phyloP scores from a whole-genome alignment of 2,888 invertebrate genomes.

The Lochmaea capreae region DNA sequence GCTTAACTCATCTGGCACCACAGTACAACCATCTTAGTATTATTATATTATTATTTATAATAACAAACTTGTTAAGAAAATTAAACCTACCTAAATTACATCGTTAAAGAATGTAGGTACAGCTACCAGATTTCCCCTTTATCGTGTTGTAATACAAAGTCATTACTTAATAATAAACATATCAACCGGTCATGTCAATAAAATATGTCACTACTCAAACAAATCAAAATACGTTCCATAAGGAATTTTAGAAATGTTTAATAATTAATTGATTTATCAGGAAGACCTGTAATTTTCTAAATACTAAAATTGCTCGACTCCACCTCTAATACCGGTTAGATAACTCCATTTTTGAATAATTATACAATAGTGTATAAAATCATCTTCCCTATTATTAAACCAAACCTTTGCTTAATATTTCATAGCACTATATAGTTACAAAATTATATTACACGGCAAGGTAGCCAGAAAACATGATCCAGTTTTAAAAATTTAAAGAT shows the following conservation, averaged over 20 bases:
- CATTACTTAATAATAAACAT: too few species aligned
- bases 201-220: constrained; percentile 9
- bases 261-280: constrained; percentile 28
- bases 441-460: constrained; percentile 28
- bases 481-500: constrained; percentile 5
- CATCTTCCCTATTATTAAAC: constrained; percentile 30
- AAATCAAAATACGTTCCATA: constrained; percentile 14
- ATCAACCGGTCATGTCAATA: background rate
- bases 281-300: constrained; percentile 25
- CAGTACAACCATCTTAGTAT: too few species aligned
- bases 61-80: too few species aligned
- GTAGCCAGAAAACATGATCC: constrained; percentile 16
- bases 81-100: too few species aligned
- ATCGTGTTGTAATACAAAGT: too few species aligned
- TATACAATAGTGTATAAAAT: constrained; percentile 33
- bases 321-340: constrained; percentile 14
- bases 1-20: too few species aligned
- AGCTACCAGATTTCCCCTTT: too few species aligned
- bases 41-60: too few species aligned
- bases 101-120: too few species aligned
- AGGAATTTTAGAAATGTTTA: constrained; percentile 1
- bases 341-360: constrained; percentile 34
- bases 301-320: constrained; percentile 14
- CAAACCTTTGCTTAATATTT: constrained; percentile 36
- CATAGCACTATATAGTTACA: constrained; percentile 13